Evolutionary conservation across 1,140 invertebrate genomes (phyloP).

Genomic region (Stegodyphus dumicola): DNA sequence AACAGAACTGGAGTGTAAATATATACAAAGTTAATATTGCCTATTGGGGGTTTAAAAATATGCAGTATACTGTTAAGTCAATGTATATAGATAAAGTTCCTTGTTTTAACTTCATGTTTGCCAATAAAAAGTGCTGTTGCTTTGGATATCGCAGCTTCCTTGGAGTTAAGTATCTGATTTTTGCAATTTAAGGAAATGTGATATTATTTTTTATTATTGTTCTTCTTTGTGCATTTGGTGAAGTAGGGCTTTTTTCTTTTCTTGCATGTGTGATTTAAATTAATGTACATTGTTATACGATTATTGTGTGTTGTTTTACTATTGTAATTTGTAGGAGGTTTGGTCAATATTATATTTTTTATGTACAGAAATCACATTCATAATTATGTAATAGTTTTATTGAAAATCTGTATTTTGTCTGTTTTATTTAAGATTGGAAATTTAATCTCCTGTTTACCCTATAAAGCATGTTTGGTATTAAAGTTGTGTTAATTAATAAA

Average conservation of each 20-base stretch:
- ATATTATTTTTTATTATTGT: constrained; percentile 56
- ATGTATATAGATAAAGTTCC: constrained; percentile 38
- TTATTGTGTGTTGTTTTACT: constrained; percentile 20
- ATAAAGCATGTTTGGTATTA: neutral
- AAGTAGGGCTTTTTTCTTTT: constrained; percentile 20
- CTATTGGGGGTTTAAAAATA: neutral
- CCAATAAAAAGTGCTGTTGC: constrained; percentile 1
- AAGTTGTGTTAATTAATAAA: neutral
- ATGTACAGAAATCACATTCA: constrained; percentile 18
- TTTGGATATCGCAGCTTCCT: constrained; percentile 26
- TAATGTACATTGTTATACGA: constrained; percentile 38
- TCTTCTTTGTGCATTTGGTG: constrained; percentile 54
- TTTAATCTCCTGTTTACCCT: neutral
- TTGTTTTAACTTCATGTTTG: constrained; percentile 34
- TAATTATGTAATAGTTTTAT: neutral
- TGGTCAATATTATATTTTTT: constrained; percentile 37
- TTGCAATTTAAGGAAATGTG: constrained; percentile 55
- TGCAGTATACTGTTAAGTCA: neutral
- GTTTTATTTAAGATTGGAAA: neutral
- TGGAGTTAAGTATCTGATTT: constrained; percentile 27
- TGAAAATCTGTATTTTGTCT: neutral
- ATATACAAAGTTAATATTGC: constrained; percentile 8
- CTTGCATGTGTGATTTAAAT: constrained; percentile 35
- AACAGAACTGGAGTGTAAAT: constrained; percentile 33
- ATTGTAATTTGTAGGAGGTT: constrained; percentile 27